Base-by-base conservation (phyloP, 2,797 vertebrate genomes). In the Pygocentrus nattereri region DNA sequence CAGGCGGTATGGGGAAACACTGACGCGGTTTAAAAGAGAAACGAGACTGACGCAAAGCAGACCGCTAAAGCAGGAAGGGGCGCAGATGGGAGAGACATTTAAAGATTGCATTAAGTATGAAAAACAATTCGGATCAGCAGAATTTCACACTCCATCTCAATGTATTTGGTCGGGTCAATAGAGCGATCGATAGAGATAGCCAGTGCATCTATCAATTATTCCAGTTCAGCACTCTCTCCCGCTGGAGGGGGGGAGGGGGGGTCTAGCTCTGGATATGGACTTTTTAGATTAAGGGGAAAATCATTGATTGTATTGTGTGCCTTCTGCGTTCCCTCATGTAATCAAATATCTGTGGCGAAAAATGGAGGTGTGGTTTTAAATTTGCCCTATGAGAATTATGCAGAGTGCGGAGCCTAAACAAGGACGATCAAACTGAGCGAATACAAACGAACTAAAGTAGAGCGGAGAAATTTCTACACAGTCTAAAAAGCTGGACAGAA, bases 141-240 rank as follows among this genome's bases (percentile, higher is more conserved):
- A 94, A 94, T 94, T 94, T 93, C 90, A 93, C 93, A 94, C 93
- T 94, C 93, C 91, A 95, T 95, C 94, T 95, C 93, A 94, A 95
- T 94, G 94, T 95, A 95, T 94, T 95, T 94, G 93, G 91, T 92
- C 86, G 89, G 91, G 90, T 95, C 94, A 92, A 94, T 95, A 94
- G 88, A 85, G 88, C 75, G 93, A 94, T 95, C 94, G 88, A 95
- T 95, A 94, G 92, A 92, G 93, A 95, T 94, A 94, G 94, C 93
- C 94, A 94, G 92, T 93, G 92, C 93, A 95, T 95, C 94, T 94
- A 95, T 95, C 94, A 95, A 94, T 95, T 95, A 94, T 95, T 93
- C 94, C 93, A 92, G 90, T 92, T 94, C 94, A 93, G 92, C 92
- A 93, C 92, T 94, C 93, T 94, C 91, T 91, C 93, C 90, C 93